Conservation (phyloP, 2,888 invertebrate species). For the Pocota personata region DNA sequence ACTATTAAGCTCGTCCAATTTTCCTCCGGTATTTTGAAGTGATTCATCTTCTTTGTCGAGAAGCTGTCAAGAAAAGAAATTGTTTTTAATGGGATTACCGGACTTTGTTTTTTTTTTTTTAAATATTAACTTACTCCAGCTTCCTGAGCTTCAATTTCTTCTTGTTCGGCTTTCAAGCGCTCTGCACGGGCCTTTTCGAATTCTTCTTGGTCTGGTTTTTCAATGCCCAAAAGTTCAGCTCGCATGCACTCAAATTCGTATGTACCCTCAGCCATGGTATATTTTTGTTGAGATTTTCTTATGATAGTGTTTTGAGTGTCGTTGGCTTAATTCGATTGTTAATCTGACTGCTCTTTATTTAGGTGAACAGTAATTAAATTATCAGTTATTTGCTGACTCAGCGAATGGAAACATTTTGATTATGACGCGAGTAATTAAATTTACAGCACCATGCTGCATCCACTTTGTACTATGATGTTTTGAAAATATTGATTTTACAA, state of each 20-base stretch:
- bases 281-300: neutral
- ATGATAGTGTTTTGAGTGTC: neutral
- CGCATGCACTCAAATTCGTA: conserved; percentile 91
- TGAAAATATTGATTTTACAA: conserved; percentile 69
- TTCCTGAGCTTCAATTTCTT: conserved; percentile 83
- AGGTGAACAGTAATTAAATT: conserved; percentile 14
- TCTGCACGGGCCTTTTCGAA: conserved; percentile 85
- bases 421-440: conserved; percentile 21
- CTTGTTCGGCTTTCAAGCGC: conserved; percentile 79
- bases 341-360: neutral
- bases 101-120: neutral
- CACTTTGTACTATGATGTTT: conserved; percentile 50
- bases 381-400: conserved; percentile 31
- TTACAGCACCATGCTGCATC: conserved; percentile 24
- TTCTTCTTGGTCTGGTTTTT: conserved; percentile 87
- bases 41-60: conserved; percentile 86
- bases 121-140: conserved; percentile 80
- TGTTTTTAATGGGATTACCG: neutral
- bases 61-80: conserved; percentile 83
- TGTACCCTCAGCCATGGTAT: conserved; percentile 84
- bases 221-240: conserved; percentile 90
- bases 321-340: neutral
- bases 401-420: conserved; percentile 45
- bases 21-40: conserved; percentile 87
- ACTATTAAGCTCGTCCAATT: conserved; percentile 91